Evolutionary conservation across 2,797 vertebrate species (phyloP).

Genomic region (Discoglossus pictus): DNA sequence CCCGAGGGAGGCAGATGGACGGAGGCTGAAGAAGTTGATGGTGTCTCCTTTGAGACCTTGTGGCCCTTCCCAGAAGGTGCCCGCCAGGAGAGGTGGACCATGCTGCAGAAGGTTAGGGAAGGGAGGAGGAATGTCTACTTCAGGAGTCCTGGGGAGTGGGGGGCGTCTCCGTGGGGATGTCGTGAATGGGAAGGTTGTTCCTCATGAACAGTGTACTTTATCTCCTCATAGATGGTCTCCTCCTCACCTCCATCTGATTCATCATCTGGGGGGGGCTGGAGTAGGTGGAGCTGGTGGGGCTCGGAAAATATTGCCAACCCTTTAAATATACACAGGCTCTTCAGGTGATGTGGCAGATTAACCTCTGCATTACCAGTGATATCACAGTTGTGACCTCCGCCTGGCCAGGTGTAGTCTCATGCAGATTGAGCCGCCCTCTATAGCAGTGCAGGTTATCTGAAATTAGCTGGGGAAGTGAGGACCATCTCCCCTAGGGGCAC

Average conservation of each 20-base stretch:
- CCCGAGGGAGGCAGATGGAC: constrained; percentile 63
- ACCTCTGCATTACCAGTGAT: too few relatives aligned
- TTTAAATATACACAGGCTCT: constrained; percentile 92
- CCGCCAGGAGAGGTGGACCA: constrained; percentile 84
- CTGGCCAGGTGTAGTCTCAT: too few relatives aligned
- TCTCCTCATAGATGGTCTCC: constrained; percentile 93
- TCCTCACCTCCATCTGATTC: constrained; percentile 83
- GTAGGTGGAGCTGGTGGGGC: constrained; percentile 65
- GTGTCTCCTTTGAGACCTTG: constrained; percentile 61
- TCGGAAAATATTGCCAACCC: constrained; percentile 87
- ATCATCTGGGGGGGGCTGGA: constrained; percentile 74
- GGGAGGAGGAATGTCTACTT: constrained; percentile 87
- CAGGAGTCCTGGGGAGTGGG: constrained; percentile 78
- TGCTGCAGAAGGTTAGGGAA: constrained; percentile 92
- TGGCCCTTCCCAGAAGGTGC: constrained; percentile 84
- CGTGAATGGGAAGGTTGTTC: constrained; percentile 60
- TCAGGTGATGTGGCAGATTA: constrained; percentile 70
- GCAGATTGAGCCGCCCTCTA: too few relatives aligned
- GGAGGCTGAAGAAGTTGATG: constrained; percentile 10
- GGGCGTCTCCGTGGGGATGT: constrained; percentile 67
- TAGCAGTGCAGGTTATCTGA: too few relatives aligned
- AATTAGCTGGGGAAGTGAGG: too few relatives aligned
- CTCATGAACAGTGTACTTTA: constrained; percentile 85
- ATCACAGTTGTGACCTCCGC: too few relatives aligned
- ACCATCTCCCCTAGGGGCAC: too few relatives aligned